Evolutionary conservation across 2,113 vertebrate genomes (phyloP), one percentile per base, ranked within the genome.

Genomic region (Hiodon tergisus): DNA sequence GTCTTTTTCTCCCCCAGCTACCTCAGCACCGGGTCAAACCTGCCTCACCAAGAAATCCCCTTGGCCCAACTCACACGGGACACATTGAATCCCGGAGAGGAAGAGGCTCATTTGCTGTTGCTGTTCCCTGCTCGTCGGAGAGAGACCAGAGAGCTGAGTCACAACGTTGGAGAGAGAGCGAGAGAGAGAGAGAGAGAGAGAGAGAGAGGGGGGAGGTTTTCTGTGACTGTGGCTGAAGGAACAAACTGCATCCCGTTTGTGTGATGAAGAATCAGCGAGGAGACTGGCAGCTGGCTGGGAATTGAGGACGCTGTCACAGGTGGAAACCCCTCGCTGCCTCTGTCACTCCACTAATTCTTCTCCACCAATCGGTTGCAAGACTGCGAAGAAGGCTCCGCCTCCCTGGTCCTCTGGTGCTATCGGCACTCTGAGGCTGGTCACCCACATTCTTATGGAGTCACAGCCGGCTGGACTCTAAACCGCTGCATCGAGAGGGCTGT

Each of bases 81-180:
- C 31, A 31, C 31, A 2, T 31, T 31, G 31, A 31, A 31, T 31
- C 31, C 31, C 31, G 2, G 31, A 31, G 31, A 31, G 31, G 31
- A 31, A 31, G 31, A 31, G 31, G 2, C 31, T 31, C 31, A 31
- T 31, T 31, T 31, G 31, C 31, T 31, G 31, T 31, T 31, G 31
- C 31, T 31, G 31, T 31, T 31, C 31, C 31, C 31, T 31, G 31
- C 31, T 31, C 31, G 31, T 31, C 31, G 2, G 31, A 31, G 31
- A 31, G 31, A 31, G 31, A 31, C 31, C 75, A 51, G 67, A 58
- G 76, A 59, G 67, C 69, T 76, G 73, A 67, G 50, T 67, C 14
- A 71, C 9, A 14, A 48, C 51, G 67, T 47, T 31, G 63, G 70
- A 69, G 69, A 62, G 53, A 57, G 48, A 48, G 59, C 67, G 53